Evolutionary conservation across 2,797 vertebrate species (phyloP), one percentile per base, ranked within the genome.

Genomic region (Eospalax fontanierii): DNA sequence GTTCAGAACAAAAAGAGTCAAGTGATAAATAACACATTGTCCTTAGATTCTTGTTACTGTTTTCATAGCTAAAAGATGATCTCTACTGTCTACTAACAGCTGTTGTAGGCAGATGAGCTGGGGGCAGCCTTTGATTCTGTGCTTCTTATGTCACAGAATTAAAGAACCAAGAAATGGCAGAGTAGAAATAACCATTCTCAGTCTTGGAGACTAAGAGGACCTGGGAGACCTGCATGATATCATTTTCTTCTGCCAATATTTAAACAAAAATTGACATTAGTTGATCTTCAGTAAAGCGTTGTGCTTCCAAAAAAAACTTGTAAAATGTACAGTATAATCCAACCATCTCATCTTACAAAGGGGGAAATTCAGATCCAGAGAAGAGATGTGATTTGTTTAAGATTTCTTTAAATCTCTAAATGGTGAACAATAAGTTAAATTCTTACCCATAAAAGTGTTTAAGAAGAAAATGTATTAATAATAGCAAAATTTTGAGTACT

Each of bases 81-180:
- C 40, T 68, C 9, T 74, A 35, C 35, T 78, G 28, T 78, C 38
- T 65, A 21, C 33, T 80, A 95, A 46, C 30, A 96, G 40, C 57
- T 96, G 38, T n/a, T 70, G 16, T 93, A 78, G 95, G 35, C 46
- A 95, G 68, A 93, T 93, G 80, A 95, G 21, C 71, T 94, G 57
- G 63, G 10, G 28, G 43, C 74, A 93, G n/a, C 38, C 43, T 96
- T 88, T 84, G 84, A 80, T 88, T 93, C 43, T 46, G 11, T n/a
- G 12, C 1, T 12, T 92, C 26, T 84, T 50, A 4, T 94, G 26
- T 92, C 74, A 66, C 2, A 74, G 50, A 65, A 80, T 93, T 93
- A 96, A 95, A 89, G 57, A 94, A 73, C 21, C 24, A 90, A 90
- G 38, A 40, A 79, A 76, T 70, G 33, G 22, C 30, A 94, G 43